Evolutionary conservation across 1,140 invertebrate species (phyloP), one percentile per base, ranked within the genome.

Genomic region (Diabrotica virgifera): DNA sequence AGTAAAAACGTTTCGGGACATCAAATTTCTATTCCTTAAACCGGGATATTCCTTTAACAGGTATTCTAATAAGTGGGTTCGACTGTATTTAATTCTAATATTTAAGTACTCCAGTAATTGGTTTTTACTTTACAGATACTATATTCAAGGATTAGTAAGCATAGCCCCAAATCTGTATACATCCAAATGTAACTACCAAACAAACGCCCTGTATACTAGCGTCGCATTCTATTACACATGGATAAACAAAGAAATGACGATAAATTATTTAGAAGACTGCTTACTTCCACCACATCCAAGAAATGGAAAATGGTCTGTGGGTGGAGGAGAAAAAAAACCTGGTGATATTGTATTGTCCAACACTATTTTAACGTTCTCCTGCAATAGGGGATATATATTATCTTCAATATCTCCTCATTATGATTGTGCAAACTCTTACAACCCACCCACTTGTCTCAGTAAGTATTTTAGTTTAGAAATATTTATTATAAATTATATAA

Each of bases 141-240:
- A 57, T 14, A 7, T 57, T 57, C 14, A 37, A 6, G 55, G 55
- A 10, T n/a, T 57, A 1, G 55, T 57, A 5, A 57, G 55, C 36
- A 35, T 57, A 14, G 5, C 55, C 1, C 55, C 24, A 24, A 24
- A 24, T 35, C 5, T n/a, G 4, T 11, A 7, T 57, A 24, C 12
- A 6, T 24, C 11, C 7, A 57, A n/a, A 5, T 57, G 55, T 57
- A 37, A 57, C 36, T 14, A 14, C 55, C 55, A 57, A 57, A 12
- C 12, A 57, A 35, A 57, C 55, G 36, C 55, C 12, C 36, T 57
- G 6, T 57, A 35, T 57, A 57, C 55, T 57, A 57, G 51, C 14
- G 51, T 52, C 0, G 5, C 6, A 6, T 6, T 6, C 5, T 11
- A 52, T 10, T 52, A 52, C 51, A 14, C n/a, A 52, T 52, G 5